These are phyloP conservation scores for Drosophila lacteicornis DNA, from an alignment of 1,140 invertebrate species.

Conservation along the genomic window DNA sequence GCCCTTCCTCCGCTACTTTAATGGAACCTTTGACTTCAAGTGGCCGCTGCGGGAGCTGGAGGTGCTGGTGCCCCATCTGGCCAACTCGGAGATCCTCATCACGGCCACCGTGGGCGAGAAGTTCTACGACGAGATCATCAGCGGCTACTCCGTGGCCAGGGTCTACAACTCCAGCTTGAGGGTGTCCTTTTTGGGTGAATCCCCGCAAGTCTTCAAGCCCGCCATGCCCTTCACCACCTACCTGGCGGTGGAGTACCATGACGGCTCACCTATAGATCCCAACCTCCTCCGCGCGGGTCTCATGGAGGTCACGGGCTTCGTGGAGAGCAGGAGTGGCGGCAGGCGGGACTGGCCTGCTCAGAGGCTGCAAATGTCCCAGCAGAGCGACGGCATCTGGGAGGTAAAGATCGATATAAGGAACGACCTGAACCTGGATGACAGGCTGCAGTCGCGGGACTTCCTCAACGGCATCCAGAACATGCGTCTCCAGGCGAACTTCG, in stretches of 20 bases:
- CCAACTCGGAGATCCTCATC: slow-evolving; percentile 93
- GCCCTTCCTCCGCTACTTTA: slow-evolving; percentile 91
- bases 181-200: slow-evolving; percentile 94
- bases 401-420: slow-evolving; percentile 90
- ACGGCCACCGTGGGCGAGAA: slow-evolving; percentile 95
- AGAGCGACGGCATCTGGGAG: slow-evolving; percentile 90
- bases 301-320: slow-evolving; percentile 87
- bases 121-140: slow-evolving; percentile 93
- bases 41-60: slow-evolving; percentile 93
- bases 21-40: slow-evolving; percentile 93
- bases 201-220: slow-evolving; percentile 97
- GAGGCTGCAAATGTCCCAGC: slow-evolving; percentile 86
- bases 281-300: slow-evolving; percentile 86
- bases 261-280: slow-evolving; percentile 89
- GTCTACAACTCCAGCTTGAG: slow-evolving; percentile 94
- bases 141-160: slow-evolving; percentile 94
- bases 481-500: slow-evolving; percentile 89
- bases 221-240: slow-evolving; percentile 90
- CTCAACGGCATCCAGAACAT: slow-evolving; percentile 89
- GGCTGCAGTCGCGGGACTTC: slow-evolving; percentile 86
- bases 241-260: slow-evolving; percentile 91
- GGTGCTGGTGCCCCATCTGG: slow-evolving; percentile 88
- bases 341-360: slow-evolving; percentile 86
- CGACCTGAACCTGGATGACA: slow-evolving; percentile 85
- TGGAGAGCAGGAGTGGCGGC: slow-evolving; percentile 86